Evolutionary conservation across 64 coral and sea anemone genomes (phyloP).

Genomic region (Hydrozoanthus tunicans): DNA sequence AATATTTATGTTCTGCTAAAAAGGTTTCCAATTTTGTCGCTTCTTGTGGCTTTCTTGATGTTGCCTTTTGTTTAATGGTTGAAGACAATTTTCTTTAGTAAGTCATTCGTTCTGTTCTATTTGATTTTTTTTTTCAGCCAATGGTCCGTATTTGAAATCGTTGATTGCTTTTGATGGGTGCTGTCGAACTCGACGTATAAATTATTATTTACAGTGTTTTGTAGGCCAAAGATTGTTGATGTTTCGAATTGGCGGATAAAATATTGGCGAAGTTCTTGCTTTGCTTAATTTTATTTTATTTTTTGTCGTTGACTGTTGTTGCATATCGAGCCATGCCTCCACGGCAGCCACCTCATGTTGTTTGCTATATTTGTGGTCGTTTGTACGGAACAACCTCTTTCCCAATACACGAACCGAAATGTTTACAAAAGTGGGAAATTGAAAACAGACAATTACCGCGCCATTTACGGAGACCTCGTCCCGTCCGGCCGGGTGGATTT

Average conservation of each 20-base stretch:
- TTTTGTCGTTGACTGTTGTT: no score
- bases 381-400: slow-evolving; percentile 91
- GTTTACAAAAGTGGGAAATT: slow-evolving; percentile 95
- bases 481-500: slow-evolving; percentile 68
- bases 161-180: no score
- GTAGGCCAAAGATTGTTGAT: not conserved
- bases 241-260: not conserved
- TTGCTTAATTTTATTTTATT: not conserved
- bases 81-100: no score
- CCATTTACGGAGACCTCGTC: slow-evolving; percentile 70
- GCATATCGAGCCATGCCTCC: slow-evolving; percentile 61
- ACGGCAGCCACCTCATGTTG: slow-evolving; percentile 72
- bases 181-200: not conserved
- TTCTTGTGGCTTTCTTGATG: no score
- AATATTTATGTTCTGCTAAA: no score
- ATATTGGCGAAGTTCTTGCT: not conserved
- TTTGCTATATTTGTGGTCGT: slow-evolving; percentile 97
- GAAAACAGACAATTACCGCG: slow-evolving; percentile 90
- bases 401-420: slow-evolving; percentile 90
- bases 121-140: no score
- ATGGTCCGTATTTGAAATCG: no score
- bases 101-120: no score
- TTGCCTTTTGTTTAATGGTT: no score
- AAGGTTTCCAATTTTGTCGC: no score
- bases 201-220: not conserved